Evolutionary conservation across 1,140 invertebrate genomes (phyloP), one percentile per base, ranked within the genome.

Genomic region (Saccostrea cuccullata): DNA sequence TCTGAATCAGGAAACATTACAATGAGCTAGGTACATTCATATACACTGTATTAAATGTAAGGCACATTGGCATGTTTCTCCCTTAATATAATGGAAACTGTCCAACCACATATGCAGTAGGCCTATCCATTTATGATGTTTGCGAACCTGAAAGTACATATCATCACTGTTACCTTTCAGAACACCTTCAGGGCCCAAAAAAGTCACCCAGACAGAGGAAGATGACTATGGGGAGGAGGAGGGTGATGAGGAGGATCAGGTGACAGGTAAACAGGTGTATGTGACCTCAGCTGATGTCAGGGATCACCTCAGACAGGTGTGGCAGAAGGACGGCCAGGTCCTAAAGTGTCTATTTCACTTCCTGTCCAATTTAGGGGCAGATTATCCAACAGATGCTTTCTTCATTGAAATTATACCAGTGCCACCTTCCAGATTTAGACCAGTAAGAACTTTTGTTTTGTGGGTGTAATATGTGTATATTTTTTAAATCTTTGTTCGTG

Each of bases 331-430:
- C 93, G 96, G 96, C 26, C 95, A 96, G 9, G 95, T 98, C 67
- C 93, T 99, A 0, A 95, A 95, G 90, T 94, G 96, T 6, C 94
- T 99, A 8, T 96, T 97, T 85, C 97, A 98, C 0, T 96, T 98
- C 85, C 95, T 99, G 5, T 96, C 92, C 26, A 94, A 93, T 64
- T 95, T 94, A 55, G 67, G 96, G 0, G 90, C 91, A 0, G 93
- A 96, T 90, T 95, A 96, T 93, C 97, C 98, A 0, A 97, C 97
- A 15, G 98, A 99, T 96, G 94, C 97, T 83, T 98, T 99, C 94
- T 99, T 99, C 92, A 96, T 98, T 91, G 96, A 98, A 88, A 95
- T 97, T 0, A 94, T 99, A 67, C 96, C 97, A 12, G 98, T 99
- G 4, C 96, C 98, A 55, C 98, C 99, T 20, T 96, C 97, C 1